Evolutionary conservation across 1,140 invertebrate species (phyloP).

Genomic region (Stegodyphus dumicola): DNA sequence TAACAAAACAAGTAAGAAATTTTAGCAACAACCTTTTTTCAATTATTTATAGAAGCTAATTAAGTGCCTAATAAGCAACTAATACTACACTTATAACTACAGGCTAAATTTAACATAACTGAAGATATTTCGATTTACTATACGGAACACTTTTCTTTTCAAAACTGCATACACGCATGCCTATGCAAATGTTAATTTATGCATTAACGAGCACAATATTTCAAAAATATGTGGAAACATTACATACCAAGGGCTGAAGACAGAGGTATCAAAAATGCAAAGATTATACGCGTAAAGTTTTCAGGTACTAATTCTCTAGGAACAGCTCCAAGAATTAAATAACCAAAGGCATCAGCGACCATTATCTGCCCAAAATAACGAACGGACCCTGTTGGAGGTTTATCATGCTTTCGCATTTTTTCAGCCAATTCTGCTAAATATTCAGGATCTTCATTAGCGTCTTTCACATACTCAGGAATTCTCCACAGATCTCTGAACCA

Average conservation of each 20-base stretch:
- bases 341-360: slow-evolving; percentile 83
- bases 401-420: slow-evolving; percentile 75
- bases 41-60: too few relatives aligned
- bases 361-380: slow-evolving; percentile 82
- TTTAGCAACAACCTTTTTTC: too few relatives aligned
- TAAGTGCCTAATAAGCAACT: too few relatives aligned
- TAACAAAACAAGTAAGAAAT: too few relatives aligned
- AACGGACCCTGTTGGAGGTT: slow-evolving; percentile 82
- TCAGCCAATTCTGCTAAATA: slow-evolving; percentile 77
- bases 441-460: slow-evolving; percentile 83
- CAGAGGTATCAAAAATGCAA: slow-evolving; percentile 15
- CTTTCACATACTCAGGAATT: slow-evolving; percentile 87
- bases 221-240: not conserved
- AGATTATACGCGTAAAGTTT: not conserved
- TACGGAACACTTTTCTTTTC: not conserved
- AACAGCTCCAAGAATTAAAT: slow-evolving; percentile 79
- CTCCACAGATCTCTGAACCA: slow-evolving; percentile 88
- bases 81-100: too few relatives aligned
- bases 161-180: not conserved
- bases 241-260: slow-evolving; percentile 55
- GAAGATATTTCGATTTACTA: too few relatives aligned
- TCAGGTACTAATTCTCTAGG: slow-evolving; percentile 72
- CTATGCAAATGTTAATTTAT: not conserved
- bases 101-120: too few relatives aligned
- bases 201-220: not conserved